Percentiles rank a stretch among this genome's conserved stretches.
These are phyloP conservation scores for Cinclus cinclus DNA, from an alignment of 2,113 vertebrate species.

Conservation along the genomic window DNA sequence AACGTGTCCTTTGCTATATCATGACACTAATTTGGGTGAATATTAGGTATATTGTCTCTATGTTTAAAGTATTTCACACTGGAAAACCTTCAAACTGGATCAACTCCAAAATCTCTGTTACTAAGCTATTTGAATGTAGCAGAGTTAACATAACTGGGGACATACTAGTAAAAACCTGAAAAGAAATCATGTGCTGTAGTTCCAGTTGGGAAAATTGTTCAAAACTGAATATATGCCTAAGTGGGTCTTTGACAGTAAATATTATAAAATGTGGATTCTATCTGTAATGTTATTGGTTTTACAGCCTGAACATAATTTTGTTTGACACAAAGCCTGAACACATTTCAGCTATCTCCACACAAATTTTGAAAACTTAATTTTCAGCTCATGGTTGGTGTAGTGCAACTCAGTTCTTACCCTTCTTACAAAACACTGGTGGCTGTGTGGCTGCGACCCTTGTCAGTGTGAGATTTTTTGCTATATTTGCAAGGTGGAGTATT, in stretches of 20 bases:
- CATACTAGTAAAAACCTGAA: neutral
- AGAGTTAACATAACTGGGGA: neutral
- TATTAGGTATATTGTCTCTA: neutral
- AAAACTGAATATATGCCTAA: neutral
- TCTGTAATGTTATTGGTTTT: neutral
- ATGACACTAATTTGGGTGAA: neutral
- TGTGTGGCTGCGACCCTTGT: neutral
- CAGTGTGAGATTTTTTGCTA: neutral
- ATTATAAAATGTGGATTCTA: neutral
- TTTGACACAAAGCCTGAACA: neutral
- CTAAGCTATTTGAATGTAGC: neutral
- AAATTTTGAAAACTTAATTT: neutral
- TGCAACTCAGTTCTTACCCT: neutral
- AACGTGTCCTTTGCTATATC: neutral
- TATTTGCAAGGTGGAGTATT: neutral
- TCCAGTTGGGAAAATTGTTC: neutral
- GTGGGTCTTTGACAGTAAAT: neutral
- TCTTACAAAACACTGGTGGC: neutral
- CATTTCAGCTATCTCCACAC: slow-evolving; percentile 3
- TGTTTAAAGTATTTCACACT: neutral
- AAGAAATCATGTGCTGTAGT: neutral
- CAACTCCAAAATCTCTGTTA: neutral
- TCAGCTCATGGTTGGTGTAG: neutral
- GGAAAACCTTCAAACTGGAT: neutral
- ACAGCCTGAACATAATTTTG: neutral